phyloP scores from a whole-genome alignment of 2,797 vertebrate species.

The Aviceda leuphotes region DNA sequence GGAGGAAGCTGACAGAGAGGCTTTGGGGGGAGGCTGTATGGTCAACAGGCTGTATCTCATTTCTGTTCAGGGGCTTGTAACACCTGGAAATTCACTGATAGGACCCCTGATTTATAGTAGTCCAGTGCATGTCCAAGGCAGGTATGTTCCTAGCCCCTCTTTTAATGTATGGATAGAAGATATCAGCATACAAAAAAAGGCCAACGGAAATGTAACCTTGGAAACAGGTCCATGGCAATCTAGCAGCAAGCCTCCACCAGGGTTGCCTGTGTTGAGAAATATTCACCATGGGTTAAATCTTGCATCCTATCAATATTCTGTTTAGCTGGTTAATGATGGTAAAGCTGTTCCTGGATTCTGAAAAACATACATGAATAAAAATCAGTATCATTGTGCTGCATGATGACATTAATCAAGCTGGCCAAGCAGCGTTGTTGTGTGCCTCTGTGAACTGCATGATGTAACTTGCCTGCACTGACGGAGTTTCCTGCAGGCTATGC shows the following conservation, averaged over 20 bases:
- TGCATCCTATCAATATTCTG: not conserved
- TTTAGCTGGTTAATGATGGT: not conserved
- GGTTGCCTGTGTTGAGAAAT: not conserved
- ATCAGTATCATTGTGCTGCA: not conserved
- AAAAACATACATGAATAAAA: not conserved
- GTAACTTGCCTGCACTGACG: not conserved
- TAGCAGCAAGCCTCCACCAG: not conserved
- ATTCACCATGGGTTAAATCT: not conserved
- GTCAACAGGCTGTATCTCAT: not conserved
- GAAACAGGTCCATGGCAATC: not conserved
- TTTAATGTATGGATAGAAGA: not conserved
- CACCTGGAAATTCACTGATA: not conserved
- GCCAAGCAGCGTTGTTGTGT: not conserved
- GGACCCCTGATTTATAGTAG: not conserved
- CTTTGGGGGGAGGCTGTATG: not conserved
- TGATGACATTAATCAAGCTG: not conserved
- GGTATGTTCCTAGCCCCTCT: not conserved
- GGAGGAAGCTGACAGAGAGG: not conserved
- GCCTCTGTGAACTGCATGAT: not conserved
- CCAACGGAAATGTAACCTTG: not conserved
- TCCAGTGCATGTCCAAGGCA: not conserved
- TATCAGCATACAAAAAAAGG: not conserved
- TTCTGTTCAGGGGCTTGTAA: not conserved
- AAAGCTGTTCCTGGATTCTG: not conserved
- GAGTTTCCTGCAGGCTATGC: not conserved